Evolutionary conservation across 2,888 invertebrate genomes (phyloP).

Genomic region (Orthosia cruda): DNA sequence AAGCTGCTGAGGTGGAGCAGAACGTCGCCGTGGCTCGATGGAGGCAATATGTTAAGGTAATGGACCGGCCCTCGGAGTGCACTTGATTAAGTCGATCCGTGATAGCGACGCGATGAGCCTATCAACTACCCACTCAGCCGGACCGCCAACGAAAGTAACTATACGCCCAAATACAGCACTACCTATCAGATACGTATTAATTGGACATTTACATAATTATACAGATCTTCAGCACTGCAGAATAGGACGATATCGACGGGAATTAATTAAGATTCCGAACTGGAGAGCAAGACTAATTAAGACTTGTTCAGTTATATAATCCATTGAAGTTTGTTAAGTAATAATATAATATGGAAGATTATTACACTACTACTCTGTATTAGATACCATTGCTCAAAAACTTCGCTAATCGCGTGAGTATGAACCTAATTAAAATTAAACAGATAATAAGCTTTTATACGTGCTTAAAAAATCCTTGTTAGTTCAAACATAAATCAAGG

Average conservation of each 20-base stretch:
- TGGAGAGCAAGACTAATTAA: slow-evolving; percentile 52
- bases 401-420: not conserved
- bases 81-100: slow-evolving; percentile 84
- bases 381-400: not conserved
- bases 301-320: slow-evolving; percentile 50
- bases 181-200: slow-evolving; percentile 57
- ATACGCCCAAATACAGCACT: slow-evolving; percentile 37
- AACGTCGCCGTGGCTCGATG: slow-evolving; percentile 68
- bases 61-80: slow-evolving; percentile 78
- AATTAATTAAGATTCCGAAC: slow-evolving; percentile 55
- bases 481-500: slow-evolving; percentile 26
- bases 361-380: not conserved
- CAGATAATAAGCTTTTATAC: slow-evolving; percentile 6
- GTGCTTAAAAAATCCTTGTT: slow-evolving; percentile 7
- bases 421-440: slow-evolving; percentile 12
- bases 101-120: slow-evolving; percentile 79
- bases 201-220: slow-evolving; percentile 64
- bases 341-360: slow-evolving; percentile 27
- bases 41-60: slow-evolving; percentile 84
- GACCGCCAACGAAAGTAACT: slow-evolving; percentile 61
- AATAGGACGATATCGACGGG: slow-evolving; percentile 38
- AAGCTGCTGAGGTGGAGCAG: slow-evolving; percentile 56
- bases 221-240: slow-evolving; percentile 39
- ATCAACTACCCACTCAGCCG: slow-evolving; percentile 75
- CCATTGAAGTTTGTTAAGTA: slow-evolving; percentile 30